Evolutionary conservation across 1,140 invertebrate species (phyloP), one percentile per base, ranked within the genome.

Genomic region (Aleiodes sp.): DNA sequence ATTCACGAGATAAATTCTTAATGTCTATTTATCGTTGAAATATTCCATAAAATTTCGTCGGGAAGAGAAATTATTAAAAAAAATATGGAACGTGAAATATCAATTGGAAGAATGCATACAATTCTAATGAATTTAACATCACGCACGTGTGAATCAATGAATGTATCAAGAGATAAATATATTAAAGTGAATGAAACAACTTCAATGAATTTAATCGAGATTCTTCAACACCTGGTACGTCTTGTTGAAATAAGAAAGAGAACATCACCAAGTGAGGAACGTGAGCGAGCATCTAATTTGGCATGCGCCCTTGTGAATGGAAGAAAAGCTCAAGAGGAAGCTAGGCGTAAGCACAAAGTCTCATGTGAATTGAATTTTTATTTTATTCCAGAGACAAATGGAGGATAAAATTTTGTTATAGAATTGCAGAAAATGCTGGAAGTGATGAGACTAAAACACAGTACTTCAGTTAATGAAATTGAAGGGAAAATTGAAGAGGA

Each of bases 161-260:
- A 61, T 6, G 19, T 31, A 19, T 35, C 4, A 7, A 19, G 16
- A 16, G 16, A 35, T 61, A 16, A 35, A 61, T 35, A 37, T 21
- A 46, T n/a, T 9, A 46, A 4, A 21, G 14, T 21, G 6, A 29
- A 68, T 19, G 7, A 21, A 41, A 14, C 26, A 1, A 21, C 2
- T 24, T 46, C 16, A 8, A 28, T 16, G 31, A 63, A 37, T 59
- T 68, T 77, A 37, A 70, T 78, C 19, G 19, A 69, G 7, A 61
- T 68, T 9, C 35, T 79, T 7, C 43, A 72, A 8, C 33, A 24
- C 28, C 74, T 78, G 24, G 69, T 71, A 37, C 19, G 71, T 21
- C 28, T 76, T 10, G 24, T 78, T 12, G 73, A 78, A 60, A 68
- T 68, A 39, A 60, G 75, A 70, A 77, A 80, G 68, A 72, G 62